A percentile compares a stretch with the other conserved stretches of the same genome.
Conservation (phyloP, 1,140 invertebrate species). For the Polypedilum pembai region DNA sequence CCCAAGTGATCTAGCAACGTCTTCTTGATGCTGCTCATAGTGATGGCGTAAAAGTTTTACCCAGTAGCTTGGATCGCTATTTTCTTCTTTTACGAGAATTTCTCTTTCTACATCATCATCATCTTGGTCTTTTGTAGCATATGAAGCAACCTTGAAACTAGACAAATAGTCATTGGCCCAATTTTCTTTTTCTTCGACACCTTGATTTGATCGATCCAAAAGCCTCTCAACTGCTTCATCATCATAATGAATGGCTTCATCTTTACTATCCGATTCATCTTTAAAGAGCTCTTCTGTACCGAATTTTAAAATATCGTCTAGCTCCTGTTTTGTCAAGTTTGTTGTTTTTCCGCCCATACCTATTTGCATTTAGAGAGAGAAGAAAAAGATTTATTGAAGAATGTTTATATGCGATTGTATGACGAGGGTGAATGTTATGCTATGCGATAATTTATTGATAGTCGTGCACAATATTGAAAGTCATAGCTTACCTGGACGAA, state of each 20-base stretch:
- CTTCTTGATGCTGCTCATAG: constrained; percentile 99
- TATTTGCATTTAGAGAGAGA: neutral
- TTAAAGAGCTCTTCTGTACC: constrained; percentile 99
- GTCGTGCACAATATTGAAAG: constrained; percentile 36
- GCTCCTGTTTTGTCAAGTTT: constrained; percentile 97
- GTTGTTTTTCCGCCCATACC: constrained; percentile 92
- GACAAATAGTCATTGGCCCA: constrained; percentile 99
- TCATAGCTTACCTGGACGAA: constrained; percentile 51
- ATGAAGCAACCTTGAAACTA: constrained; percentile 96
- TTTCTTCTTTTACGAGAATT: constrained; percentile 96
- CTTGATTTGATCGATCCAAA: constrained; percentile 85
- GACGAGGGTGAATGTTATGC: too few species aligned
- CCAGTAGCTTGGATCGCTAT: constrained; percentile 99
- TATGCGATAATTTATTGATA: too few species aligned
- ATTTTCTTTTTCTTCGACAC: constrained; percentile 96
- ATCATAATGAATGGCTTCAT: constrained; percentile 95
- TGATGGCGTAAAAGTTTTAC: constrained; percentile 97
- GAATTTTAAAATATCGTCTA: constrained; percentile 99
- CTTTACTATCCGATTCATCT: constrained; percentile 57
- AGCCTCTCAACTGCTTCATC: constrained; percentile 90
- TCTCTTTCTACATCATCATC: constrained; percentile 87
- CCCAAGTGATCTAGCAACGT: constrained; percentile 69
- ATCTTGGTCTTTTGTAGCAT: constrained; percentile 91
- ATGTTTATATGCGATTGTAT: neutral
- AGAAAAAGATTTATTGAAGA: neutral